These are phyloP conservation scores for Crocallis elinguaria DNA, from an alignment of 2,888 invertebrate genomes.

Conservation along the genomic window DNA sequence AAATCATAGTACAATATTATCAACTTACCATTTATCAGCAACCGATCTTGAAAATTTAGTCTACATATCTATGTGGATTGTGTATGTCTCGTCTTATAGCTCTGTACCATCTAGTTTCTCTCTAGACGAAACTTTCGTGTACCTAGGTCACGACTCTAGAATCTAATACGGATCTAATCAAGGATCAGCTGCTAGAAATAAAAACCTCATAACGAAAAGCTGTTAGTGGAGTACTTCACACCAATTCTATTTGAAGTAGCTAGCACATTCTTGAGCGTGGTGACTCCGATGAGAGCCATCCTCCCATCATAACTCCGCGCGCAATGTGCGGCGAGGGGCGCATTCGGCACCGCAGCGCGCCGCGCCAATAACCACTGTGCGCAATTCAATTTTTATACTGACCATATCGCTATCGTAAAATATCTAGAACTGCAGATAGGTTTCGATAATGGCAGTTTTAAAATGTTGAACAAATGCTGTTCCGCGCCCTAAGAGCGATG, in stretches of 20 bases:
- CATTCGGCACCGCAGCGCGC: conserved; percentile 76
- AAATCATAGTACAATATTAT: no score
- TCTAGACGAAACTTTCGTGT: no score
- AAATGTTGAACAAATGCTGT: background rate
- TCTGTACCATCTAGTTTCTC: no score
- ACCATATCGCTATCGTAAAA: conserved; percentile 64
- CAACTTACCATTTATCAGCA: no score
- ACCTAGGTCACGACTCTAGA: no score
- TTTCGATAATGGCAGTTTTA: conserved; percentile 35
- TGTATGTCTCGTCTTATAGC: no score
- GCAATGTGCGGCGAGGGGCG: conserved; percentile 74
- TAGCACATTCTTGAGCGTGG: conserved; percentile 20
- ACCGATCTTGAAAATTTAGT: no score
- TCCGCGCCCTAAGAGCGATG: no score
- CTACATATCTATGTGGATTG: no score
- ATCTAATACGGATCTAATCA: no score
- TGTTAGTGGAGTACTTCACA: conserved; percentile 20
- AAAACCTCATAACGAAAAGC: background rate
- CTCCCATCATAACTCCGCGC: conserved; percentile 62
- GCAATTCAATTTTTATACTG: conserved; percentile 81
- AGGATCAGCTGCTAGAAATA: background rate
- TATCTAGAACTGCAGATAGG: conserved; percentile 38
- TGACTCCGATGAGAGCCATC: conserved; percentile 28
- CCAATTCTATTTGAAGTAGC: conserved; percentile 41
- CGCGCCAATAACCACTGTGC: conserved; percentile 55